These are phyloP conservation scores for Zootoca vivipara DNA, from an alignment of 2,113 vertebrate genomes.

Conservation along the genomic window DNA sequence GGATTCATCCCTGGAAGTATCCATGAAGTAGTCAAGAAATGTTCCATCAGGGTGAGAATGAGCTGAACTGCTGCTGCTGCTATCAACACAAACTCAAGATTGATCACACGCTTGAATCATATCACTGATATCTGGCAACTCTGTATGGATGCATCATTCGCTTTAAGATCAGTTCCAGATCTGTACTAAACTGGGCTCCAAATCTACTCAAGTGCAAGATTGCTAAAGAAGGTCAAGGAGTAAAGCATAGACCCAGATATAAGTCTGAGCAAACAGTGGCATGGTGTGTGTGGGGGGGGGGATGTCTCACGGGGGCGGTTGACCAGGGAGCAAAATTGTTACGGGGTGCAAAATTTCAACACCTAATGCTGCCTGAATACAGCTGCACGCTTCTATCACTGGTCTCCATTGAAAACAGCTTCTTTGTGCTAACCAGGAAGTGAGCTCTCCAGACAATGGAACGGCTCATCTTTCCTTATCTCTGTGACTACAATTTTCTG, in stretches of 20 bases:
- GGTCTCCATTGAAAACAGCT: too few relatives aligned
- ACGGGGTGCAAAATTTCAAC: too few relatives aligned
- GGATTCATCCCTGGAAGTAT: background rate
- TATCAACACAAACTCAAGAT: background rate
- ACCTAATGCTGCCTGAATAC: too few relatives aligned
- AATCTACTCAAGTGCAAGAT: background rate
- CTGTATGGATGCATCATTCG: background rate
- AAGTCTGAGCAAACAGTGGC: background rate
- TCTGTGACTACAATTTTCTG: too few relatives aligned
- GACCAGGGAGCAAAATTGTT: too few relatives aligned
- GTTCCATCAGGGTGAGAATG: background rate
- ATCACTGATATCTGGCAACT: background rate
- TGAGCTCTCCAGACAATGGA: too few relatives aligned
- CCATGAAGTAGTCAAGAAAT: background rate
- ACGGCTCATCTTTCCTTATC: too few relatives aligned
- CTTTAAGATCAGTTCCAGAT: background rate
- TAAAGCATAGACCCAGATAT: background rate
- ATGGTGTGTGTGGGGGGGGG: too few relatives aligned
- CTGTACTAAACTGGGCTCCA: background rate
- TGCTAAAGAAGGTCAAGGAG: background rate
- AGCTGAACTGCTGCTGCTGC: background rate
- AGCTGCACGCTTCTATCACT: too few relatives aligned
- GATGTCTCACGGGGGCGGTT: background rate
- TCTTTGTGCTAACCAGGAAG: too few relatives aligned
- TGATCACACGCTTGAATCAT: background rate